Evolutionary conservation across 2,797 vertebrate species (phyloP).

Genomic region (Brotula barbata): DNA sequence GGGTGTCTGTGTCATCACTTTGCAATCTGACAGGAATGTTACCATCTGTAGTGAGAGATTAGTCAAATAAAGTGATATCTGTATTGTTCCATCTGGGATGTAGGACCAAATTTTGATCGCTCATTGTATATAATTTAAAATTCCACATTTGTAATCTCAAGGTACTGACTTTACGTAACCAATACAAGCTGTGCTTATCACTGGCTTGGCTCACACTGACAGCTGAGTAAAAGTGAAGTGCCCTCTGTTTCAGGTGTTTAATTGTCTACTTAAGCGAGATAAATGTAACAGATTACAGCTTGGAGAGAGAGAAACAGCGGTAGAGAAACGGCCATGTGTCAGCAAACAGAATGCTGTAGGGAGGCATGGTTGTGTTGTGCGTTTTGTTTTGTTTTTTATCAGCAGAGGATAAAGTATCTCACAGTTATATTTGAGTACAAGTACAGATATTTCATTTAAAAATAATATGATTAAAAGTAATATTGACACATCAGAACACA

Average conservation of each 20-base stretch:
- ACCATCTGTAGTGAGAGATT: constrained; percentile 66
- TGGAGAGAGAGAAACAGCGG: background rate
- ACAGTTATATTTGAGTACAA: no score
- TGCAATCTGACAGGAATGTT: constrained; percentile 64
- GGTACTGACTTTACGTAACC: constrained; percentile 12
- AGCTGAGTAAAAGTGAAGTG: constrained; percentile 22
- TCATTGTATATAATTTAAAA: no score
- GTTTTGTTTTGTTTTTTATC: no score
- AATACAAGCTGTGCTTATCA: constrained; percentile 30
- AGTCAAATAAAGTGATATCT: constrained; percentile 49
- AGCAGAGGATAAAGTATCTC: no score
- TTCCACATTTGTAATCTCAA: no score
- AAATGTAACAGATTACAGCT: constrained; percentile 22
- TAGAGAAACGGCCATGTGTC: no score
- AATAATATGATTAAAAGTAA: no score
- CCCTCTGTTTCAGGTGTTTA: constrained; percentile 29
- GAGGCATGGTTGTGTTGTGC: no score
- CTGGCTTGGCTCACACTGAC: constrained; percentile 13
- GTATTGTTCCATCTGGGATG: constrained; percentile 55
- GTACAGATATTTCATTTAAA: no score
- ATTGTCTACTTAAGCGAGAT: constrained; percentile 46
- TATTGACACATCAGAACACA: no score
- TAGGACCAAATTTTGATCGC: no score
- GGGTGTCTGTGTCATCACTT: constrained; percentile 50
- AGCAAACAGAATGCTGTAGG: no score